A percentile compares a stretch with the other conserved stretches of the same genome.
These are phyloP conservation scores for Nilaparvata lugens DNA, from an alignment of 1,140 invertebrate genomes.

Conservation along the genomic window DNA sequence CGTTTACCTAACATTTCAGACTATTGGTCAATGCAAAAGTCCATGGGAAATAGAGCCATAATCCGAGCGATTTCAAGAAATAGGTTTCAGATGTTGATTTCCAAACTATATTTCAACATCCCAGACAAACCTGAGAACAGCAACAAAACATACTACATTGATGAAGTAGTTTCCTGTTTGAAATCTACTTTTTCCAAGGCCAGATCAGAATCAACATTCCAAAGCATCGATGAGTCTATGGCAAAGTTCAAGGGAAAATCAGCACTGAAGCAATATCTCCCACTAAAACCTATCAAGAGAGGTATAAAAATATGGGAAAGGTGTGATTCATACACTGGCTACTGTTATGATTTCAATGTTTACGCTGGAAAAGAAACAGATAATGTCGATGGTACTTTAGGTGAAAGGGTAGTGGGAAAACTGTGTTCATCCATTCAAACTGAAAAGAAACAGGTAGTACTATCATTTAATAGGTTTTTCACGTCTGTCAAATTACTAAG, in stretches of 20 bases:
- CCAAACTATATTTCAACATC: slow-evolving; percentile 29
- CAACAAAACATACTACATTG: slow-evolving; percentile 25
- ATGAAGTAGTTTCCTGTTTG: slow-evolving; percentile 16
- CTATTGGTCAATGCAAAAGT: slow-evolving; percentile 24
- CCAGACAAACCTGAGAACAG: slow-evolving; percentile 21
- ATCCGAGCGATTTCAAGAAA: slow-evolving; percentile 24
- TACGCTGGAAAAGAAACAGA: slow-evolving; percentile 25
- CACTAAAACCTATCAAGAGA: slow-evolving; percentile 30
- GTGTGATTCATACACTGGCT: slow-evolving; percentile 25
- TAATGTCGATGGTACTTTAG: slow-evolving; percentile 17
- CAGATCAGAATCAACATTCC: not conserved
- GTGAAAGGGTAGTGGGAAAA: slow-evolving; percentile 26
- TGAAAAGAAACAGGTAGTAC: slow-evolving; percentile 7
- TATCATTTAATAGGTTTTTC: slow-evolving; percentile 13
- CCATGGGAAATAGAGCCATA: slow-evolving; percentile 27
- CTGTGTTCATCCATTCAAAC: slow-evolving; percentile 10
- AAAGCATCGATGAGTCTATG: slow-evolving; percentile 23
- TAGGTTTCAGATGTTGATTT: slow-evolving; percentile 20
- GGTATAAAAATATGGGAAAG: slow-evolving; percentile 31
- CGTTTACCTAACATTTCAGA: slow-evolving; percentile 11
- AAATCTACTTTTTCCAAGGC: slow-evolving; percentile 18
- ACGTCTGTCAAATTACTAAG: slow-evolving; percentile 1
- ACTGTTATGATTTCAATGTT: slow-evolving; percentile 26
- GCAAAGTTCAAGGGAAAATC: slow-evolving; percentile 26
- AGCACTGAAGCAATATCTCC: slow-evolving; percentile 29